Base-by-base conservation (phyloP, 2,888 invertebrate genomes). In the Orchesella flavescens region DNA sequence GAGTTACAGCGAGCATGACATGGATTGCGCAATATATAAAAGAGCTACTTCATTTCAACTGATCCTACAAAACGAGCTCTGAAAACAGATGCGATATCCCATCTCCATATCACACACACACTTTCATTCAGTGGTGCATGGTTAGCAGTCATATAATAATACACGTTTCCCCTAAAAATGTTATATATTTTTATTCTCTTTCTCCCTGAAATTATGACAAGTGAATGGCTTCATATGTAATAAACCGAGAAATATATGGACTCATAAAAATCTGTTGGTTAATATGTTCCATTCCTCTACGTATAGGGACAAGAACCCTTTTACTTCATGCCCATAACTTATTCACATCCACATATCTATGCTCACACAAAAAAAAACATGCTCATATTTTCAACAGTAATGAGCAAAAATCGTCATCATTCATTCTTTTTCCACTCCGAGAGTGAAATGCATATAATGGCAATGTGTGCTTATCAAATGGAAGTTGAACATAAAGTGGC, bases 141-240 rank as follows among this genome's bases (percentile, higher is more conserved):
- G n/a, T n/a, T n/a, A 4, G 34, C 34, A 7, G 3, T 34, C 34
- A 7, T 34, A 34, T 34, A 34, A 34, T 34, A 34, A 34, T 34
- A 34, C 3, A 34, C 34, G 34, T 2, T 34, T 34, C 34, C 34
- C 2, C 53, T 13, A 24, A 53, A 71, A 53, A 53, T 55, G 21
- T 21, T 55, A 59, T 59, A 59, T 17, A 73, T 74, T 65, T 59
- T 59, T 34, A 34, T 34, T 75, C 44, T 53, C 23, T 17, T 53
- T 23, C 55, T 77, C 61, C 34, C 59, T 57, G 69, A 77, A 77
- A 77, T 77, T 77, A 77, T 69, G 69, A 77, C 77, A 77, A 77
- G 77, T 77, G 77, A 77, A 77, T 69, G 77, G 77, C 69, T 77
- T 77, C 61, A 61, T 77, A 69, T 77, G 69, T 49, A 77, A 77